Conservation (phyloP, 1,140 invertebrate species). For the Melipona quadrifasciata region DNA sequence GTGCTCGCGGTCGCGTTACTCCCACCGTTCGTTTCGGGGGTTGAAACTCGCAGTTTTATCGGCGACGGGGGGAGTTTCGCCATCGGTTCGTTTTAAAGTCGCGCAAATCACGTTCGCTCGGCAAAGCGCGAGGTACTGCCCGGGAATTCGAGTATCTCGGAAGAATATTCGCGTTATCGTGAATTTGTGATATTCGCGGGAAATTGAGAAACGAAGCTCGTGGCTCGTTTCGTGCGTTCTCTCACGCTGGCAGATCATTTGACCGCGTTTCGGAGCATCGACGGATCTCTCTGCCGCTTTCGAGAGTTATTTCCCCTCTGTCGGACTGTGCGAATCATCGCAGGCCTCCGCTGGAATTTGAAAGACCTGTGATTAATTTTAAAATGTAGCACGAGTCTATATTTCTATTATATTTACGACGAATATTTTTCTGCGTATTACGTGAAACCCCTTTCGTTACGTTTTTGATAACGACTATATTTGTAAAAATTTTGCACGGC, state of each 20-base stretch:
- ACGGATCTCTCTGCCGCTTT: neutral
- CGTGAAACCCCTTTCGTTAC: too few relatives aligned
- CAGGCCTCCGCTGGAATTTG: too few relatives aligned
- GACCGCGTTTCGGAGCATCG: neutral
- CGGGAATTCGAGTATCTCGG: neutral
- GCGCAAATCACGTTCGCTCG: conserved; percentile 23
- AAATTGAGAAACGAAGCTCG: neutral
- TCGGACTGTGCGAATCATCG: too few relatives aligned
- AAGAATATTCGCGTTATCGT: neutral
- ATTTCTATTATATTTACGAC: too few relatives aligned
- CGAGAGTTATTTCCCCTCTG: too few relatives aligned
- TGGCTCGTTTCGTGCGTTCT: neutral
- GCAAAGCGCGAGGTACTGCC: neutral
- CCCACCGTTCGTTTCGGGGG: neutral
- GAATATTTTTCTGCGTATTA: too few relatives aligned
- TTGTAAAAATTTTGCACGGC: too few relatives aligned
- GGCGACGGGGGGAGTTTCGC: conserved; percentile 3
- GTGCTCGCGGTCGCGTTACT: neutral
- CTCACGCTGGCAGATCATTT: neutral
- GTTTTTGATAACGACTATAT: too few relatives aligned
- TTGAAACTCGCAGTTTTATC: conserved; percentile 24
- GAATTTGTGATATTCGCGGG: neutral
- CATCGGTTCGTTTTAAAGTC: conserved; percentile 7
- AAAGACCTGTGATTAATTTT: too few relatives aligned
- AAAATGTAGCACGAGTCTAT: too few relatives aligned